Evolutionary conservation across 1,140 invertebrate species (phyloP).

Genomic region (Penaeus japonicus): DNA sequence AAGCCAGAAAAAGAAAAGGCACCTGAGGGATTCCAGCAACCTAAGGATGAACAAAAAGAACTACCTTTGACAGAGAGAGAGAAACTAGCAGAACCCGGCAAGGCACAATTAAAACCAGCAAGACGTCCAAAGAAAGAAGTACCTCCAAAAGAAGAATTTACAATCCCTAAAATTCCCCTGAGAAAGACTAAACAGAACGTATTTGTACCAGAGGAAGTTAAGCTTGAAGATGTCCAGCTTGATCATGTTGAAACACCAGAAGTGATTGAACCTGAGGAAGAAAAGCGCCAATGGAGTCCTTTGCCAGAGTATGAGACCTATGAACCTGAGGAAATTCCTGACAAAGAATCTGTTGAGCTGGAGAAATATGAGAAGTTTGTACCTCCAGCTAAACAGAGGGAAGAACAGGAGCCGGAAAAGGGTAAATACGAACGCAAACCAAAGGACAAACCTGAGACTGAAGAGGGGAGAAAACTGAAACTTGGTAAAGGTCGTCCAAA

Average conservation of each 20-base stretch:
- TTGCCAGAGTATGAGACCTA: constrained; percentile 36
- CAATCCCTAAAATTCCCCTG: not conserved
- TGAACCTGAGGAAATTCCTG: constrained; percentile 36
- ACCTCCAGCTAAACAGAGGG: not conserved
- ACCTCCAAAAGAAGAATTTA: not conserved
- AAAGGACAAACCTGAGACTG: constrained; percentile 23
- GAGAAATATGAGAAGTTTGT: constrained; percentile 29
- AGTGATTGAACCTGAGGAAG: not conserved
- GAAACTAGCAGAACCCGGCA: not conserved
- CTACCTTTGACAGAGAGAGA: not conserved
- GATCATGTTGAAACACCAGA: constrained; percentile 38
- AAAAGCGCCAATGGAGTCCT: constrained; percentile 31
- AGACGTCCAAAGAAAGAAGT: too few relatives aligned
- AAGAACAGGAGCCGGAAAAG: constrained; percentile 23
- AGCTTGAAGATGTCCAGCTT: constrained; percentile 14
- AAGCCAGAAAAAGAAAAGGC: constrained; percentile 35
- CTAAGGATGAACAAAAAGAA: not conserved
- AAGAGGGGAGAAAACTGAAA: constrained; percentile 27
- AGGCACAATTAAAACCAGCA: not conserved
- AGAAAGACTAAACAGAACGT: not conserved
- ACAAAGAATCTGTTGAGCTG: constrained; percentile 31
- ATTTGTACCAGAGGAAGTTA: constrained; percentile 20
- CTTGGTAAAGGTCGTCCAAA: constrained; percentile 22
- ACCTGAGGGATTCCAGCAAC: not conserved
- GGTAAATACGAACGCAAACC: constrained; percentile 27